phyloP scores from a whole-genome alignment of 2,888 invertebrate species.

The Dorcus hopei region DNA sequence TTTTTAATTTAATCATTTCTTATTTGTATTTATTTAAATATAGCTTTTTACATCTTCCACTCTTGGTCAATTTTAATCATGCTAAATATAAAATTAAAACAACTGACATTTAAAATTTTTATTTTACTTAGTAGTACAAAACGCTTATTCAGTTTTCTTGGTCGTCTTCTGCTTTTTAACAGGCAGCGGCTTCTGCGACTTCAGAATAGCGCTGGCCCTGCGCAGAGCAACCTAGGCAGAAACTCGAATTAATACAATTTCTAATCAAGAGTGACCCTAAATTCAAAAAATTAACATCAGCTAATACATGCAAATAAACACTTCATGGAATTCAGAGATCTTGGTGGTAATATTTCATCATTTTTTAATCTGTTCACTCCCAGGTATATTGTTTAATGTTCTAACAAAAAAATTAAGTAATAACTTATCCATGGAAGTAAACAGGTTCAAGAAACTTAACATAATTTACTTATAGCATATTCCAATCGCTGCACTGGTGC shows the following conservation, averaged over 20 bases:
- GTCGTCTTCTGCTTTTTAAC: constrained; percentile 70
- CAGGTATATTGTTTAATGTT: background rate
- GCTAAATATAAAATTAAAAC: no score
- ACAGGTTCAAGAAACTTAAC: background rate
- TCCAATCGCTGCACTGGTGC: no score
- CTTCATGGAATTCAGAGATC: constrained; percentile 49
- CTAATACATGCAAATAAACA: constrained; percentile 17
- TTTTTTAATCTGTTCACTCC: constrained; percentile 1
- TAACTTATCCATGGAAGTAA: background rate
- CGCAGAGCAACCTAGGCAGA: constrained; percentile 77
- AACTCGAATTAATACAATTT: constrained; percentile 16
- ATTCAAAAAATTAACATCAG: constrained; percentile 9
- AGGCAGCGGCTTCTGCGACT: constrained; percentile 85
- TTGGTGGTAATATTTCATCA: constrained; percentile 43
- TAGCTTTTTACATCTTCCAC: no score
- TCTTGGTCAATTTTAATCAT: no score
- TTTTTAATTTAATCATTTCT: no score
- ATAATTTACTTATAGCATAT: no score
- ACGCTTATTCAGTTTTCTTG: constrained; percentile 76
- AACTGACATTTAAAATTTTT: constrained; percentile 4
- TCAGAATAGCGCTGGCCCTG: constrained; percentile 88
- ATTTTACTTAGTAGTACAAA: constrained; percentile 21
- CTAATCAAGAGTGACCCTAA: constrained; percentile 13
- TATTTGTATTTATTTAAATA: no score
- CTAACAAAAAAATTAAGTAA: no score